These are phyloP conservation scores for Protobothrops mucrosquamatus DNA, from an alignment of 2,113 vertebrate genomes.

Conservation along the genomic window DNA sequence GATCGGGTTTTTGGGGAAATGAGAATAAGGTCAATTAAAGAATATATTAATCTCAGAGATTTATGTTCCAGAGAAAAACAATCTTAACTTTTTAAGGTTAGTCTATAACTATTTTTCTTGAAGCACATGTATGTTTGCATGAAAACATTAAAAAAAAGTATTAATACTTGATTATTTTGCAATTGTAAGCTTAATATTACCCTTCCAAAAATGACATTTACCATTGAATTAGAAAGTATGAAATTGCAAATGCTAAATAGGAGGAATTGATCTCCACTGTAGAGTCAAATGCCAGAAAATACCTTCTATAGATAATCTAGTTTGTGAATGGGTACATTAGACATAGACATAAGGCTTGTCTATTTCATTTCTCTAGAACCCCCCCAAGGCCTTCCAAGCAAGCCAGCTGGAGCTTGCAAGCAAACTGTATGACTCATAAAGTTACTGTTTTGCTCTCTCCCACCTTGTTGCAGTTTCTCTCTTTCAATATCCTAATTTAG, in stretches of 20 bases:
- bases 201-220: background rate
- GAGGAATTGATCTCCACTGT: background rate
- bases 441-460: background rate
- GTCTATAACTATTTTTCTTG: background rate
- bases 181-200: background rate
- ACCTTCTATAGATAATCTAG: background rate
- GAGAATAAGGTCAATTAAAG: background rate
- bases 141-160: background rate
- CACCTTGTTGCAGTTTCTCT: background rate
- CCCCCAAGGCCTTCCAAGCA: background rate
- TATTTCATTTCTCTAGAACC: background rate
- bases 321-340: accelerated
- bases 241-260: background rate
- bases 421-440: background rate
- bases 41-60: background rate
- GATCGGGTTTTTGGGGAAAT: background rate
- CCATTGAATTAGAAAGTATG: background rate
- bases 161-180: background rate
- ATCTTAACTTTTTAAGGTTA: background rate
- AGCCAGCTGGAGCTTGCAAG: background rate
- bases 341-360: background rate
- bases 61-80: background rate
- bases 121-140: background rate
- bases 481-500: background rate
- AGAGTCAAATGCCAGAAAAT: background rate